A percentile compares a stretch with the other conserved stretches of the same genome.
These are phyloP conservation scores for Mastomys coucha DNA, from an alignment of 2,113 vertebrate genomes.

Conservation along the genomic window DNA sequence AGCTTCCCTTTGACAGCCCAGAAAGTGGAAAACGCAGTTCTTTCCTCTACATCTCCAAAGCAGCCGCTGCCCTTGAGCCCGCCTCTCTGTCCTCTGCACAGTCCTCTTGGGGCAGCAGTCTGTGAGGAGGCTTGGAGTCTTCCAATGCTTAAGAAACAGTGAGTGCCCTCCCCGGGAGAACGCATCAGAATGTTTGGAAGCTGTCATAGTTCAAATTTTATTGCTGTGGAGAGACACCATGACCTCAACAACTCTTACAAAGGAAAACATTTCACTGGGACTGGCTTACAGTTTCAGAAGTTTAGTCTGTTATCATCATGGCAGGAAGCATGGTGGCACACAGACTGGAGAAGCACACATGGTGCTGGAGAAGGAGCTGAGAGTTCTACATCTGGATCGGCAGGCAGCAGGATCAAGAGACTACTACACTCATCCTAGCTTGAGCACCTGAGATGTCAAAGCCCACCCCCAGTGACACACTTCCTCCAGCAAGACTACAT, in stretches of 20 bases:
- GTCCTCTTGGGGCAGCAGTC: neutral
- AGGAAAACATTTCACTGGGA: neutral
- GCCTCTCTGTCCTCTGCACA: neutral
- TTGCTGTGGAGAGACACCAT: neutral
- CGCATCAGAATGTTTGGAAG: neutral
- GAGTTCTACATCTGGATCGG: neutral
- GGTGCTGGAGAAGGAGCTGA: neutral
- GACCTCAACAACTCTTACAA: neutral
- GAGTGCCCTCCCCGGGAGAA: neutral
- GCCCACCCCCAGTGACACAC: neutral
- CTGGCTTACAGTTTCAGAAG: neutral
- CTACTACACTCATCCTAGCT: neutral
- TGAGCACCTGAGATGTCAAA: neutral
- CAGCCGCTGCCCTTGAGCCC: neutral
- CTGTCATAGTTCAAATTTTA: neutral
- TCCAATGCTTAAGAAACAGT: neutral
- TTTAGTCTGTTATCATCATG: neutral
- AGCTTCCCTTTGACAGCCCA: neutral
- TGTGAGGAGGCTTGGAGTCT: neutral
- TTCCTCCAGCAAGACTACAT: neutral
- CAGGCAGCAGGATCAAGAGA: neutral
- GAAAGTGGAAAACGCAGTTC: neutral
- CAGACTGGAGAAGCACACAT: neutral
- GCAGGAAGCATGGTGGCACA: neutral
- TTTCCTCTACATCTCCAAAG: neutral